Conservation (phyloP, 2,113 vertebrate species). For the Rhodinocichla rosea region DNA sequence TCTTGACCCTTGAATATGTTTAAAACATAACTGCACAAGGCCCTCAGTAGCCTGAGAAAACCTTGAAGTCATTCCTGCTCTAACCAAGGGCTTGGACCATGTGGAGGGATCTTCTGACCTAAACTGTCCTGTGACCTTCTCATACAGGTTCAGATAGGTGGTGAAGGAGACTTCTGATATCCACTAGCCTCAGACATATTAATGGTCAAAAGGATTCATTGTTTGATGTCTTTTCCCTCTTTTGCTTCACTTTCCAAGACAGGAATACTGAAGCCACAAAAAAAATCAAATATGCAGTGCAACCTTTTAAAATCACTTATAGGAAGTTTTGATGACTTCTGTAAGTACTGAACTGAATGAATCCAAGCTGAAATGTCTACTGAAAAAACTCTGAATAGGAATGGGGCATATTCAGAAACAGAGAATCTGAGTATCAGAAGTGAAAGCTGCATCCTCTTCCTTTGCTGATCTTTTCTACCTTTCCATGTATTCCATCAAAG, state of each 20-base stretch:
- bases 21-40: neutral
- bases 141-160: neutral
- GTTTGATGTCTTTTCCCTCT: neutral
- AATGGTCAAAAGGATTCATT: fast-evolving
- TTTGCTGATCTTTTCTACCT: neutral
- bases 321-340: neutral
- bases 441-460: neutral
- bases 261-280: neutral
- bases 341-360: neutral
- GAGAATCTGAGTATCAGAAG: neutral
- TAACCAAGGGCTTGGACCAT: neutral
- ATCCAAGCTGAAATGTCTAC: neutral
- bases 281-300: neutral
- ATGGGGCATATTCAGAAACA: neutral
- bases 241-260: neutral
- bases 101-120: neutral
- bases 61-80: neutral
- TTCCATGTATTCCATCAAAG: neutral
- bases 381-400: neutral
- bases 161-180: neutral
- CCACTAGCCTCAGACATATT: neutral
- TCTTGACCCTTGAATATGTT: neutral
- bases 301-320: neutral
- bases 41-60: neutral
- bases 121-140: neutral